phyloP scores from a whole-genome alignment of 2,113 vertebrate genomes.

The Sardina pilchardus region DNA sequence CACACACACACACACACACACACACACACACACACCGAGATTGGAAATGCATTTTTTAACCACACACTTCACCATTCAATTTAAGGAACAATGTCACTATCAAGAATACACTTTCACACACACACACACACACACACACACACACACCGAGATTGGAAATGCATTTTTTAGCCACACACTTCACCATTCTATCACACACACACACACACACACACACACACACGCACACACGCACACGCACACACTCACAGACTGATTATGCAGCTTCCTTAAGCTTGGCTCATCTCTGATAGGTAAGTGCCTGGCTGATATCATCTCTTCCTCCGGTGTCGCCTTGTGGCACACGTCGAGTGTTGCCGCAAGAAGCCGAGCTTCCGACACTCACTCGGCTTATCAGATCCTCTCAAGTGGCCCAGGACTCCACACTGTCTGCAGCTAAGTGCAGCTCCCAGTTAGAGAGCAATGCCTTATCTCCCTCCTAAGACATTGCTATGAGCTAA shows the following conservation, averaged over 20 bases:
- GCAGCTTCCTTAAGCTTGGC: conserved; percentile 5
- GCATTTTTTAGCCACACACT: too few relatives aligned
- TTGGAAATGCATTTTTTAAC: too few relatives aligned
- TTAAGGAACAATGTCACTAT: too few relatives aligned
- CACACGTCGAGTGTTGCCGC: conserved; percentile 11
- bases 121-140: conserved; percentile 35
- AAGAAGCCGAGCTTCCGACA: conserved; percentile 20
- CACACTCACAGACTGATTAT: conserved; percentile 19
- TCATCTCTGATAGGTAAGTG: conserved; percentile 17
- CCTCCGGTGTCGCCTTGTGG: conserved; percentile 25
- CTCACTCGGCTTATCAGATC: conserved; percentile 65
- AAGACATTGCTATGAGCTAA: conserved; percentile 20
- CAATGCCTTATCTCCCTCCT: conserved; percentile 62
- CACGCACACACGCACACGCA: conserved; percentile 30
- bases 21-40: conserved; percentile 37
- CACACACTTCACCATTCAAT: neutral
- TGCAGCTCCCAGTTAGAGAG: conserved; percentile 48
- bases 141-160: conserved; percentile 26
- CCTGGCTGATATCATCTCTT: conserved; percentile 14
- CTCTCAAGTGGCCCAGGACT: conserved; percentile 69
- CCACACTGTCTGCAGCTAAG: conserved; percentile 74
- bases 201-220: conserved; percentile 41
- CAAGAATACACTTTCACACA: neutral
- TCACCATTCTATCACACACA: conserved; percentile 30
- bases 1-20: conserved; percentile 27